These are phyloP conservation scores for Chloroceryle inda DNA, from an alignment of 2,797 vertebrate species.

Conservation along the genomic window DNA sequence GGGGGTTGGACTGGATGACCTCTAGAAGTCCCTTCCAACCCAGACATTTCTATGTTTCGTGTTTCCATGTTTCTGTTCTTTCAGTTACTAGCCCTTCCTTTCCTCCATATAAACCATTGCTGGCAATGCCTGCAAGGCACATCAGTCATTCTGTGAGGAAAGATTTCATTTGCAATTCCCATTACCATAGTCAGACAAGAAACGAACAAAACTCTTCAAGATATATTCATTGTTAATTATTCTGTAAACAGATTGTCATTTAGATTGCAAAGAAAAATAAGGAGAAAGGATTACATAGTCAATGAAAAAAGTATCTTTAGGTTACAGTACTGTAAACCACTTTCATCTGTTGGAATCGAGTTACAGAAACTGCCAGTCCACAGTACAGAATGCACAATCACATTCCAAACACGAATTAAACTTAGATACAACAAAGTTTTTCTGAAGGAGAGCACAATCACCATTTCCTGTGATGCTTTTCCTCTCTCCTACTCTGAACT, in stretches of 20 bases:
- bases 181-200: conserved; percentile 31
- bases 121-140: not conserved
- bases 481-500: not conserved
- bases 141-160: conserved; percentile 11
- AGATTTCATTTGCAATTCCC: conserved; percentile 34
- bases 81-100: not conserved
- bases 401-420: conserved; percentile 38
- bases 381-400: not conserved
- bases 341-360: not conserved
- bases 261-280: conserved; percentile 26
- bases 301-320: conserved; percentile 30
- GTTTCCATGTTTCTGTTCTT: not conserved
- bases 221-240: conserved; percentile 18
- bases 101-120: not conserved
- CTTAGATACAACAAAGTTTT: not conserved
- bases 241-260: conserved; percentile 27
- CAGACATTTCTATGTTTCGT: too few species aligned
- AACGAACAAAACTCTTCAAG: not conserved
- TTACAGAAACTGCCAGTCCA: not conserved
- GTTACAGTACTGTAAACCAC: conserved; percentile 19
- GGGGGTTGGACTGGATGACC: too few species aligned
- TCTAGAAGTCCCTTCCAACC: too few species aligned
- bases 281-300: not conserved
- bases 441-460: not conserved
- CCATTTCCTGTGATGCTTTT: not conserved